Evolutionary conservation across 1,140 invertebrate species (phyloP).

Genomic region (Thaumetopoea pityocampa): DNA sequence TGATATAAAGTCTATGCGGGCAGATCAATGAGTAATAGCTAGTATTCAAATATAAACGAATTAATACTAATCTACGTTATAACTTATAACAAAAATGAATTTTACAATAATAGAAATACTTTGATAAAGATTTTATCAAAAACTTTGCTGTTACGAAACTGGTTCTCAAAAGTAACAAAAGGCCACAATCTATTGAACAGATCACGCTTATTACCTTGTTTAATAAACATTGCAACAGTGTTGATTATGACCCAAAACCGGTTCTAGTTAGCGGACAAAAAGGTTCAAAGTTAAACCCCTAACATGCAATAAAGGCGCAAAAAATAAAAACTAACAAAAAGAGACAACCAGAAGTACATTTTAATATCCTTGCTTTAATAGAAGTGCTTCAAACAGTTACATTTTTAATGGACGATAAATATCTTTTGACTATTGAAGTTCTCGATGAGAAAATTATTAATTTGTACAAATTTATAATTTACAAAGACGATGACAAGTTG

Average conservation of each 20-base stretch:
- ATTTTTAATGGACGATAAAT: slow-evolving; percentile 60
- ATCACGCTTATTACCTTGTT: slow-evolving; percentile 62
- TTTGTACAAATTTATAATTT: slow-evolving; percentile 37
- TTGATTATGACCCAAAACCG: slow-evolving; percentile 52
- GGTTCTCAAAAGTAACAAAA: slow-evolving; percentile 33
- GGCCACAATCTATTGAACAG: slow-evolving; percentile 32
- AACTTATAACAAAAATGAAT: no score
- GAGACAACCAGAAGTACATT: slow-evolving; percentile 49
- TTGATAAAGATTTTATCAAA: slow-evolving; percentile 14
- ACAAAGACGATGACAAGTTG: slow-evolving; percentile 9
- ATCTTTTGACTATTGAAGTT: slow-evolving; percentile 23
- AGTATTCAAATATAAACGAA: not conserved
- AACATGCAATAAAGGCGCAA: slow-evolving; percentile 44
- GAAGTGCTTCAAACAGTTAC: slow-evolving; percentile 37
- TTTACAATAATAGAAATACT: not conserved
- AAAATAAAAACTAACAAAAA: slow-evolving; percentile 53
- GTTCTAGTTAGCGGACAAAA: slow-evolving; percentile 38
- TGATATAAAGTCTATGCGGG: no score
- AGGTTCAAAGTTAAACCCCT: slow-evolving; percentile 23
- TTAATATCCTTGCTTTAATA: slow-evolving; percentile 55
- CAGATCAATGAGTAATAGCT: no score
- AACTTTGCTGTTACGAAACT: slow-evolving; percentile 21
- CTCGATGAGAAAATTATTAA: slow-evolving; percentile 58
- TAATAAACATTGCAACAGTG: slow-evolving; percentile 72
- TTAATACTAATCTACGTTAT: not conserved